These are phyloP conservation scores for Ia io DNA, from an alignment of 2,113 vertebrate genomes.

Conservation along the genomic window DNA sequence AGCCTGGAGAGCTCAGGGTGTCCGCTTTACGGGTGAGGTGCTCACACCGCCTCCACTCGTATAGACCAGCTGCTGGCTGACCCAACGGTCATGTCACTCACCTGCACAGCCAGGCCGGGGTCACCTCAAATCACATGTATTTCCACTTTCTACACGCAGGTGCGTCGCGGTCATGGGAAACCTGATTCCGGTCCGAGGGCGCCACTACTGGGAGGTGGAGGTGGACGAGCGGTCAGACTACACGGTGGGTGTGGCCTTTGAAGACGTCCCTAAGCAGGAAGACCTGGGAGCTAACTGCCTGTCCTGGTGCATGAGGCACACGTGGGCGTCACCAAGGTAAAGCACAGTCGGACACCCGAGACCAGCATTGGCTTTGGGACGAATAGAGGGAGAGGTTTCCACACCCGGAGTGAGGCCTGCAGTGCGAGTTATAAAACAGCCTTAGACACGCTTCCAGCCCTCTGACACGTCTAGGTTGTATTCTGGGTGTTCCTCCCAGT, in stretches of 20 bases:
- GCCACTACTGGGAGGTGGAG: slow-evolving; percentile 95
- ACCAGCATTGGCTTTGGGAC: background rate
- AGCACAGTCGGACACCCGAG: background rate
- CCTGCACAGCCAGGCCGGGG: background rate
- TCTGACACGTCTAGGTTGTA: background rate
- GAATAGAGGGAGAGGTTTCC: background rate
- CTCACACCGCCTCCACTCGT: background rate
- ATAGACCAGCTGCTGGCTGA: background rate
- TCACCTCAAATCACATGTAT: background rate
- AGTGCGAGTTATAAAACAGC: background rate
- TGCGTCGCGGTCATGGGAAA: slow-evolving; percentile 92
- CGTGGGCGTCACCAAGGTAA: slow-evolving; percentile 89
- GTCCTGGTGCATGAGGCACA: slow-evolving; percentile 95
- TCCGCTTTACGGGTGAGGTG: background rate
- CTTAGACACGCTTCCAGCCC: background rate
- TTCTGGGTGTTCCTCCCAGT: background rate
- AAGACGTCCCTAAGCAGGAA: slow-evolving; percentile 88
- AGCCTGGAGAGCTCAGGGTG: background rate
- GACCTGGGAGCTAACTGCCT: slow-evolving; percentile 88
- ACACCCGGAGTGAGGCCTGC: background rate
- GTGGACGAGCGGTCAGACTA: slow-evolving; percentile 88
- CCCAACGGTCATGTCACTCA: background rate
- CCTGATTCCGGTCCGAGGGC: slow-evolving; percentile 89
- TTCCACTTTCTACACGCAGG: slow-evolving; percentile 76
- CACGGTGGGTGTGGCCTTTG: slow-evolving; percentile 89